phyloP scores from a whole-genome alignment of 2,113 vertebrate genomes.

The Cinclus cinclus region DNA sequence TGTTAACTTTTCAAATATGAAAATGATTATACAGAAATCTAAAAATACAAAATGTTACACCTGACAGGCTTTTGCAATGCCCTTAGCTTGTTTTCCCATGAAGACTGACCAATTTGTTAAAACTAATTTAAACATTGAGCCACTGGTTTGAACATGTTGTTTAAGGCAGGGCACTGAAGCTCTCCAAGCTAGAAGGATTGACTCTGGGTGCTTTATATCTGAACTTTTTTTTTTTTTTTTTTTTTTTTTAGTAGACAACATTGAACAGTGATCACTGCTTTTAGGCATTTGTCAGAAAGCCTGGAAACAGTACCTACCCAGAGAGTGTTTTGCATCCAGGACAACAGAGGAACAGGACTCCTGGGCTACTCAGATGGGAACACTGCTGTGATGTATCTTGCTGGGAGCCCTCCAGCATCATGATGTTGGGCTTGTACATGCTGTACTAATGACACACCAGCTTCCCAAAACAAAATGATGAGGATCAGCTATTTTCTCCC shows the following conservation, averaged over 20 bases:
- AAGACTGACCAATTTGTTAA: not conserved
- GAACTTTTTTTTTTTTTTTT: not conserved
- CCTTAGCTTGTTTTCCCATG: not conserved
- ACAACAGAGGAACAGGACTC: not conserved
- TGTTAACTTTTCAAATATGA: not conserved
- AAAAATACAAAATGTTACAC: not conserved
- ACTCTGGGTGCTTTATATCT: not conserved
- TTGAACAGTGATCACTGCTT: not conserved
- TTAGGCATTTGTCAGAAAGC: not conserved
- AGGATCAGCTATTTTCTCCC: not conserved
- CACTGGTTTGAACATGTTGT: not conserved
- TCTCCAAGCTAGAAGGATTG: not conserved
- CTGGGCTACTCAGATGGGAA: not conserved
- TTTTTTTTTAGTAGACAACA: not conserved
- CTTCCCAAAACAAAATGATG: not conserved
- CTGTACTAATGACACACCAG: not conserved
- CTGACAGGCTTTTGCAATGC: not conserved
- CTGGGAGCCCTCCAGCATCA: not conserved
- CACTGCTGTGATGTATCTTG: not conserved
- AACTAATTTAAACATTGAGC: not conserved
- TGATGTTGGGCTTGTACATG: not conserved
- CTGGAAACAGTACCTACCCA: not conserved
- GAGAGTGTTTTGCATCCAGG: not conserved
- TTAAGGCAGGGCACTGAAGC: not conserved
- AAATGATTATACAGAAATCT: not conserved